phyloP scores from a whole-genome alignment of 2,797 vertebrate genomes.

The Poeciliopsis paucimaculata region DNA sequence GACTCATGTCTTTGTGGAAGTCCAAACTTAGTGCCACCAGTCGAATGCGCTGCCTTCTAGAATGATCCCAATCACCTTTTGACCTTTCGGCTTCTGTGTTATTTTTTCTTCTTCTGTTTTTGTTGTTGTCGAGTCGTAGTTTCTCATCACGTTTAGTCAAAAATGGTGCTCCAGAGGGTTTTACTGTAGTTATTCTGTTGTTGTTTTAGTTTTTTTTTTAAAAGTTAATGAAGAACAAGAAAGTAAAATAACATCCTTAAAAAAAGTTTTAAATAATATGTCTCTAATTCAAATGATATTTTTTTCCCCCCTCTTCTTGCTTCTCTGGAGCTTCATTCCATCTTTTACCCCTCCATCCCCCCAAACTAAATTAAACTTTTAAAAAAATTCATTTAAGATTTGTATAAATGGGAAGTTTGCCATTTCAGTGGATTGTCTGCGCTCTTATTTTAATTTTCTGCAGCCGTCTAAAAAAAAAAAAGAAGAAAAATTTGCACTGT shows the following conservation, averaged over 20 bases:
- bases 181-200: slow-evolving; percentile 48
- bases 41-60: slow-evolving; percentile 72
- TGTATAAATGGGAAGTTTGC: slow-evolving; percentile 59
- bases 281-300: slow-evolving; percentile 34
- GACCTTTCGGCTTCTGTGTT: slow-evolving; percentile 15
- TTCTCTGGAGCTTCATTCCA: slow-evolving; percentile 71
- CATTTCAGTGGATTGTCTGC: slow-evolving; percentile 45
- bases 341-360: slow-evolving; percentile 8
- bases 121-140: slow-evolving; percentile 34
- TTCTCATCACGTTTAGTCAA: slow-evolving; percentile 38
- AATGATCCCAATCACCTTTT: slow-evolving; percentile 50
- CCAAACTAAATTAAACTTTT: neutral
- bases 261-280: slow-evolving; percentile 27
- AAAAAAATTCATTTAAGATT: slow-evolving; percentile 37
- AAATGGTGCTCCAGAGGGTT: slow-evolving; percentile 67
- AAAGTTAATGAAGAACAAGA: slow-evolving; percentile 50
- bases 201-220: slow-evolving; percentile 60
- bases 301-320: slow-evolving; percentile 13
- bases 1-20: slow-evolving; percentile 54
- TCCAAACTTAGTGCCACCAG: slow-evolving; percentile 71
- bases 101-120: slow-evolving; percentile 14
- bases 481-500: slow-evolving; percentile 67
- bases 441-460: slow-evolving; percentile 61
- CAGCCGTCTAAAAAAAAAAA: slow-evolving; percentile 44
- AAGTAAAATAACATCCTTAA: slow-evolving; percentile 32